A percentile compares a stretch with the other conserved stretches of the same genome.
These are phyloP conservation scores for Coremacera marginata DNA, from an alignment of 2,888 invertebrate species.

Conservation along the genomic window DNA sequence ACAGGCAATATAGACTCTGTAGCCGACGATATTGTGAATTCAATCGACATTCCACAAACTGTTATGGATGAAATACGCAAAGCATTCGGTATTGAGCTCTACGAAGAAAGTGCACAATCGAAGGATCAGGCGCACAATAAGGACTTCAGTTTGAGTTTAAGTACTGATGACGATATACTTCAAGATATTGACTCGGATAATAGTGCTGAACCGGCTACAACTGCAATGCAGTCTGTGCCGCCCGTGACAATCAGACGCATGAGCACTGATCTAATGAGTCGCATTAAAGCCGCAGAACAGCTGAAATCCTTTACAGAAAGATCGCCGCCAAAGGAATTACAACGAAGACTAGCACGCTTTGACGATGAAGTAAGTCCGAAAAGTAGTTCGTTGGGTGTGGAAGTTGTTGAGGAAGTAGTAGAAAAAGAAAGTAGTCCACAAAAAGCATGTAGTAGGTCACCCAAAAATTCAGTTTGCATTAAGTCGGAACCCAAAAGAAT, in stretches of 20 bases:
- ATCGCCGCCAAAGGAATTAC: slow-evolving; percentile 7
- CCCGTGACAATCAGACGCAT: not conserved
- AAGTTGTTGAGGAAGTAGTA: too few relatives aligned
- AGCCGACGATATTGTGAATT: slow-evolving; percentile 65
- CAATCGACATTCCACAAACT: slow-evolving; percentile 61
- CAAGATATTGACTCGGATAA: not conserved
- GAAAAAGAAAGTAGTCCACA: not conserved
- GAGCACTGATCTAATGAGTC: slow-evolving; percentile 50
- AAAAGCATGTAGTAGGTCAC: not conserved
- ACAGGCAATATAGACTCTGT: slow-evolving; percentile 51
- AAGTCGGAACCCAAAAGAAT: slow-evolving; percentile 23
- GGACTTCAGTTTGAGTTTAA: not conserved
- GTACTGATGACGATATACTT: not conserved
- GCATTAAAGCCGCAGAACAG: slow-evolving; percentile 52
- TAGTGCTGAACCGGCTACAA: not conserved
- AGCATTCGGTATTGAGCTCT: slow-evolving; percentile 62
- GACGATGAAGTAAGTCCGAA: not conserved
- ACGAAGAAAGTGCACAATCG: slow-evolving; percentile 18
- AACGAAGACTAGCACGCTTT: not conserved
- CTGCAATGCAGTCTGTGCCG: not conserved
- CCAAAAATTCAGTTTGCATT: slow-evolving; percentile 36
- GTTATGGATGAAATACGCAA: slow-evolving; percentile 64
- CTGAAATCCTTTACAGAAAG: slow-evolving; percentile 40
- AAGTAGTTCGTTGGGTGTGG: not conserved
- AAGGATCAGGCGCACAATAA: not conserved